A percentile compares a stretch with the other conserved stretches of the same genome.
These are phyloP conservation scores for Magallana ariakensis DNA, from an alignment of 1,140 invertebrate genomes.

Conservation along the genomic window DNA sequence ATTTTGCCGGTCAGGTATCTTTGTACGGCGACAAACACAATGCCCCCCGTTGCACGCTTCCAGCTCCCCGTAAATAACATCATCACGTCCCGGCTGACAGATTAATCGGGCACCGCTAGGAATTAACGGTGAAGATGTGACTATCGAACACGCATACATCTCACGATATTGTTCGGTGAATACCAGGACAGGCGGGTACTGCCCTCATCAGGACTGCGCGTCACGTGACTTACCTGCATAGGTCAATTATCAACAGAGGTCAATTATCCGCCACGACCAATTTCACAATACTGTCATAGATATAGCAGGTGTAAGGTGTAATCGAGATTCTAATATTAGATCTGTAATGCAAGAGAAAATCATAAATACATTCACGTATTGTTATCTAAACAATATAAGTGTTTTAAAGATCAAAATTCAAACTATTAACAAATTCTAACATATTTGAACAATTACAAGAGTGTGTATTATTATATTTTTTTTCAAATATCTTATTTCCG, in stretches of 20 bases:
- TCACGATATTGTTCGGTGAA: slow-evolving; percentile 12
- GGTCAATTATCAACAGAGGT: not conserved
- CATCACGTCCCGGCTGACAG: not conserved
- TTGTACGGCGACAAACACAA: slow-evolving; percentile 3
- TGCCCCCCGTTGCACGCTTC: slow-evolving; percentile 22
- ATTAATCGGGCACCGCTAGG: slow-evolving; percentile 15
- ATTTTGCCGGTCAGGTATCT: slow-evolving; percentile 7
- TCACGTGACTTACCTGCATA: not conserved
- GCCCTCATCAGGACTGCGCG: not conserved
- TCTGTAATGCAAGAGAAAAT: too few species aligned
- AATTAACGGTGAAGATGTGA: slow-evolving; percentile 32
- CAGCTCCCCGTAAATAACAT: slow-evolving; percentile 14
- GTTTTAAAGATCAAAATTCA: too few species aligned
- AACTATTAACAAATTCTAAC: too few species aligned
- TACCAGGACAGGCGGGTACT: not conserved
- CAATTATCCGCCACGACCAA: not conserved
- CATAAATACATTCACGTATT: too few species aligned
- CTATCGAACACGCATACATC: slow-evolving; percentile 12
- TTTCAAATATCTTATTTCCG: too few species aligned
- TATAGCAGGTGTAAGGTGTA: too few species aligned
- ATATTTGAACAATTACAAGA: too few species aligned
- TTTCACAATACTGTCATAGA: too few species aligned
- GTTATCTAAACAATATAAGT: too few species aligned
- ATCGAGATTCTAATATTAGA: too few species aligned
- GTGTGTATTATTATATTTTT: too few species aligned